Conservation (phyloP, 2,888 invertebrate genomes). For the Drosophila sordidapex region DNA sequence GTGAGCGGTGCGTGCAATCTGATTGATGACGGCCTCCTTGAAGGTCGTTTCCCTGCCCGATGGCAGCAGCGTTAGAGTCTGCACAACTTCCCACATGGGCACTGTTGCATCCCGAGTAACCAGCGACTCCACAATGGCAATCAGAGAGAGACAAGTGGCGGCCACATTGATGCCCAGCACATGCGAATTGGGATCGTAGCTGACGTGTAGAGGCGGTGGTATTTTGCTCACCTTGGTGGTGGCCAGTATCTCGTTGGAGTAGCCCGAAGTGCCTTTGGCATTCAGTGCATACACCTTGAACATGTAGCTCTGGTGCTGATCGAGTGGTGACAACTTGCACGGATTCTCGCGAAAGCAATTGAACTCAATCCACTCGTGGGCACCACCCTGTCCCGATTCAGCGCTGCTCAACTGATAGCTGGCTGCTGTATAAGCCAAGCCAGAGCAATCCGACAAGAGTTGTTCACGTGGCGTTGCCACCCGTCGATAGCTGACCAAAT, state of each 20-base stretch:
- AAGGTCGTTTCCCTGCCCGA: slow-evolving; percentile 89
- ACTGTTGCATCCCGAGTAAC: slow-evolving; percentile 87
- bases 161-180: slow-evolving; percentile 91
- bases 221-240: slow-evolving; percentile 94
- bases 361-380: slow-evolving; percentile 91
- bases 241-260: slow-evolving; percentile 92
- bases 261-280: slow-evolving; percentile 94
- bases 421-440: slow-evolving; percentile 36
- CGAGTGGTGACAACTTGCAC: slow-evolving; percentile 93
- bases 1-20: slow-evolving; percentile 82
- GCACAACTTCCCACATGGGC: slow-evolving; percentile 90
- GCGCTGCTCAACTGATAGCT: slow-evolving; percentile 50
- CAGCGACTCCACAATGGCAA: slow-evolving; percentile 91
- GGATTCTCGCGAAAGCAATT: slow-evolving; percentile 94
- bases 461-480: slow-evolving; percentile 87
- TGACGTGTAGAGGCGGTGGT: slow-evolving; percentile 91
- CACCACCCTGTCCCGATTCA: slow-evolving; percentile 20
- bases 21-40: slow-evolving; percentile 89
- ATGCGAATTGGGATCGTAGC: slow-evolving; percentile 92
- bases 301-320: slow-evolving; percentile 93
- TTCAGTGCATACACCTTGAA: slow-evolving; percentile 96
- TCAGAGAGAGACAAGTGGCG: slow-evolving; percentile 91
- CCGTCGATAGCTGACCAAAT: slow-evolving; percentile 92
- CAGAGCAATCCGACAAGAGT: slow-evolving; percentile 87
- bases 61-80: slow-evolving; percentile 89